Conservation (phyloP, 2,888 invertebrate genomes). For the Chaitophorus viminalis region DNA sequence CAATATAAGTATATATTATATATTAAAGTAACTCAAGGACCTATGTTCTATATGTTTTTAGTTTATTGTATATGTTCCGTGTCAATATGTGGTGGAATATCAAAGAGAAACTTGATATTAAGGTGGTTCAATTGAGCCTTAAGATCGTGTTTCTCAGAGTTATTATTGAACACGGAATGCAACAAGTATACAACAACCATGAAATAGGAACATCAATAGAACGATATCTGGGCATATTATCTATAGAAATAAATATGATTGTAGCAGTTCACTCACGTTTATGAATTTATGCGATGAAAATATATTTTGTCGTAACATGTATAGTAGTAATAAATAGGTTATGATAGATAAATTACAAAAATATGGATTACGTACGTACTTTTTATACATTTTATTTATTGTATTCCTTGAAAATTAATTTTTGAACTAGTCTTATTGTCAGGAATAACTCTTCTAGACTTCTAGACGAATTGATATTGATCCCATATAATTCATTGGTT, state of each 20-base stretch:
- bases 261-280: not conserved
- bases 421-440: no score
- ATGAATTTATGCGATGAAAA: no score
- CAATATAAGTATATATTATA: not conserved
- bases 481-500: not conserved
- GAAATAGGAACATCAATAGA: not conserved
- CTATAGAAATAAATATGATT: not conserved
- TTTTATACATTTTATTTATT: no score
- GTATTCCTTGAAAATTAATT: no score
- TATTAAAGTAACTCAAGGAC: not conserved
- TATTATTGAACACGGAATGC: not conserved
- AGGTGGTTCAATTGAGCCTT: not conserved
- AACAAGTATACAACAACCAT: not conserved
- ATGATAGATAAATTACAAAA: no score
- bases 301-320: no score
- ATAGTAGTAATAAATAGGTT: no score
- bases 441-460: no score
- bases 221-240: not conserved
- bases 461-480: no score
- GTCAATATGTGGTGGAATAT: not conserved
- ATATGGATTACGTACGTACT: no score
- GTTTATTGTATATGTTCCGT: not conserved
- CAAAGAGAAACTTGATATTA: slow-evolving; percentile 23
- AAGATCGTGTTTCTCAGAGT: slow-evolving; percentile 13
- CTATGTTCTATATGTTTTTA: not conserved